These are phyloP conservation scores for Coptodon bakossiorum DNA, from an alignment of 2,113 vertebrate species.

Conservation along the genomic window DNA sequence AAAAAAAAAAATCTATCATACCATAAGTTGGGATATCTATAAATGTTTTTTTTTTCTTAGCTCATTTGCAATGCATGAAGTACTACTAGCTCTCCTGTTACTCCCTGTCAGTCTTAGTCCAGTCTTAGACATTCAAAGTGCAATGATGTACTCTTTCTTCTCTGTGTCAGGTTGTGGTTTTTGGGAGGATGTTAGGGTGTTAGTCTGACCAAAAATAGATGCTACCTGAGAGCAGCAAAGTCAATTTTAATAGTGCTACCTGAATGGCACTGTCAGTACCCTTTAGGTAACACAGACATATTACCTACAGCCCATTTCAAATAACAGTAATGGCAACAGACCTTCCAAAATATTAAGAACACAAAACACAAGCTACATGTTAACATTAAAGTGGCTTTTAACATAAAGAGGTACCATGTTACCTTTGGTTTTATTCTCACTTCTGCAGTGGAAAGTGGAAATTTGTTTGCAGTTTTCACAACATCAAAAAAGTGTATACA, in stretches of 20 bases:
- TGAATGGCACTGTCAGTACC: not conserved
- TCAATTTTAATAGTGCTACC: not conserved
- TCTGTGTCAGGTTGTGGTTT: not conserved
- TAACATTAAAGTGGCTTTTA: not conserved
- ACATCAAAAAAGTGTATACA: accelerated
- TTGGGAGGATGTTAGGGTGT: not conserved
- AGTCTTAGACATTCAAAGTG: not conserved
- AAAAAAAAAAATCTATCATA: not conserved
- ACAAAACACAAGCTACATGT: not conserved
- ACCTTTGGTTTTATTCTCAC: not conserved
- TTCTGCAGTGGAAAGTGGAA: accelerated
- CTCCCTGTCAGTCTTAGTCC: not conserved
- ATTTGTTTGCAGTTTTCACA: accelerated
- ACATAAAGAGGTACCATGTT: not conserved
- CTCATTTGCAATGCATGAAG: not conserved
- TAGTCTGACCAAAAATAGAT: not conserved
- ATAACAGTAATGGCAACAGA: not conserved
- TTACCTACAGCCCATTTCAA: not conserved
- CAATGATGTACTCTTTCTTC: not conserved
- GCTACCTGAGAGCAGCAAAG: not conserved
- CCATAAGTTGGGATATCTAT: not conserved
- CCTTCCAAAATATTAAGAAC: not conserved
- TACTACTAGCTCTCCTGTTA: not conserved
- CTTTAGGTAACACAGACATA: not conserved
- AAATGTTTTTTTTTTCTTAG: not conserved